Conservation (phyloP, 2,888 invertebrate species). For the Andrena minutula region DNA sequence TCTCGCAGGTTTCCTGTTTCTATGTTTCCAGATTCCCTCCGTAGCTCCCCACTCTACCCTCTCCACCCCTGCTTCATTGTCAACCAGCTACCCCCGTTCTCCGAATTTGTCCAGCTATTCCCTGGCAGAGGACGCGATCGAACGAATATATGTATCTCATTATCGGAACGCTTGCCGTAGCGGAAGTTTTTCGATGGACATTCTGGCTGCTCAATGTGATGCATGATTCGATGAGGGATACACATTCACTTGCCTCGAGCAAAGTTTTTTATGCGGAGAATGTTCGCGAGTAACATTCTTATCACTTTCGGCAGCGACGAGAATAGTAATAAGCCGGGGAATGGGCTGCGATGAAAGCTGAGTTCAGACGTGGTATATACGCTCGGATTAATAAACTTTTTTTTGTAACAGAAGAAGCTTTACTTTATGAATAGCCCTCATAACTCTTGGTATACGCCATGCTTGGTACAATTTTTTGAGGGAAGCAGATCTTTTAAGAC, state of each 20-base stretch:
- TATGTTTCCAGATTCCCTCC: constrained; percentile 17
- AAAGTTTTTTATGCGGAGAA: background rate
- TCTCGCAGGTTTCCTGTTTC: constrained; percentile 51
- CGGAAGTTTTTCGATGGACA: background rate
- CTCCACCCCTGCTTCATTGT: constrained; percentile 28
- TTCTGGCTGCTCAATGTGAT: too few species aligned
- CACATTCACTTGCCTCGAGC: too few species aligned
- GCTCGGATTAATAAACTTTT: background rate
- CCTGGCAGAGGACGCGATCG: constrained; percentile 24
- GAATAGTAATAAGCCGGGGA: constrained; percentile 2
- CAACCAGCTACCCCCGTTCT: constrained; percentile 15
- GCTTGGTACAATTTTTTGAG: constrained; percentile 6
- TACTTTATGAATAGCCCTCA: constrained; percentile 6
- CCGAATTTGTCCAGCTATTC: constrained; percentile 38
- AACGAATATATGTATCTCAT: constrained; percentile 35
- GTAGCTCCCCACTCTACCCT: background rate
- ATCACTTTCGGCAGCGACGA: background rate
- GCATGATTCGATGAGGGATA: too few species aligned
- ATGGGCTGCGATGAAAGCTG: background rate
- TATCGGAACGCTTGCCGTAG: constrained; percentile 48
- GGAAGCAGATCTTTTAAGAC: background rate
- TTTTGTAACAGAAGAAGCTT: background rate
- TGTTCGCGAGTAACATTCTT: background rate
- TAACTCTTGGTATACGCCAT: background rate
- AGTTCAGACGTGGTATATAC: background rate